Base-by-base conservation (phyloP, 2,113 vertebrate genomes). In the Myotis yumanensis region DNA sequence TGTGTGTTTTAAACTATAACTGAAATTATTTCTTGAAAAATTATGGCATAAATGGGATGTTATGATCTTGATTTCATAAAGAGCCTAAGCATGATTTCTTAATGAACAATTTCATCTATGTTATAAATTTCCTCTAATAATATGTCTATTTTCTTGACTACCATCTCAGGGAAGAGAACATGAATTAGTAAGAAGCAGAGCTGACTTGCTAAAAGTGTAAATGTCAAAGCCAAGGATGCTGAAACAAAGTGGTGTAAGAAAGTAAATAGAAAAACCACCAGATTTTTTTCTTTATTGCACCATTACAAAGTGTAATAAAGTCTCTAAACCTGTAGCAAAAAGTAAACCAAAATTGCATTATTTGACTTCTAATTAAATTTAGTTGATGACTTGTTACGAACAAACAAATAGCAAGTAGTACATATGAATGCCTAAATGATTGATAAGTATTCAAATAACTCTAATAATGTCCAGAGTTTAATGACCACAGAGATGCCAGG, bases 191-290 rank as follows among this genome's bases (percentile, higher is more conserved):
- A 92, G 91, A 95, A 92, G 77, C 96, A 97, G 98, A 98, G 97
- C 97, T 98, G 97, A 96, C 89, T 89, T 98, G 90, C 98, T 98
- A 97, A 97, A 98, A 95, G 86, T 59, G 89, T 97, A 96, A 97
- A 97, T 98, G 98, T 98, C 96, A 98, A 98, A 95, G 95, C 96
- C 91, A 95, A 94, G 96, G 98, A 97, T 96, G 98, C 96, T 92
- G 88, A 84, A 98, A 97, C 97, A 98, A 96, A 91, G 87, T 93
- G 79, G 89, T 97, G 98, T 98, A 98, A 98, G 98, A 98, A 98
- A 98, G 98, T 93, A 98, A 98, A 97, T 94, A 98, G 98, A 97
- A 97, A 97, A 97, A 95, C 0, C 96, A 97, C 97, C 97, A 97
- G 98, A 97, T 97, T 98, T 96, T 97, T 98, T 97, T 96, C 97